Percentiles rank a stretch among this genome's conserved stretches.
Evolutionary conservation across 2,888 invertebrate genomes (phyloP).

Genomic region (Brachylomia viminalis): DNA sequence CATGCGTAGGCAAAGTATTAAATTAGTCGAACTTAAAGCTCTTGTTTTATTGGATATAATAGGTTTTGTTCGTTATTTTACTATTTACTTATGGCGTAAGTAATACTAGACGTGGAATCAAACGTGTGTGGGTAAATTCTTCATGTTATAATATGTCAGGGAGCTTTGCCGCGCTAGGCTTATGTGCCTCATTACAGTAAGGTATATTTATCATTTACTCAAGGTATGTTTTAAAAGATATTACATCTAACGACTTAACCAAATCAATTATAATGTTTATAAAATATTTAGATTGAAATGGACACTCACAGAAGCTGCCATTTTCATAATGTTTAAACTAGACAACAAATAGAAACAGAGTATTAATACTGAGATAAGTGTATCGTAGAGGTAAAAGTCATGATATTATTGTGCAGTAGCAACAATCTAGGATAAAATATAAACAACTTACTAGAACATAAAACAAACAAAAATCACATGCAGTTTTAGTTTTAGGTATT

Average conservation of each 20-base stretch:
- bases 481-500: too few species aligned
- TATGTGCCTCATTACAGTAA: not conserved
- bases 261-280: not conserved
- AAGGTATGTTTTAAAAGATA: not conserved
- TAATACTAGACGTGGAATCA: conserved; percentile 28
- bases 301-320: not conserved
- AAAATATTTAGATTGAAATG: not conserved
- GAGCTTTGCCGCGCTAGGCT: not conserved
- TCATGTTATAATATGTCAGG: not conserved
- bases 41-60: conserved; percentile 6
- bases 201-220: not conserved
- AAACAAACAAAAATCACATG: too few species aligned
- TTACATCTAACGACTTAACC: not conserved
- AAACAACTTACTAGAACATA: too few species aligned
- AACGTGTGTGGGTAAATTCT: not conserved
- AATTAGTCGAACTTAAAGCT: not conserved
- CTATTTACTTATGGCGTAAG: conserved; percentile 7
- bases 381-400: not conserved
- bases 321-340: not conserved
- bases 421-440: not conserved
- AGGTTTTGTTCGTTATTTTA: conserved; percentile 41
- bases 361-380: not conserved
- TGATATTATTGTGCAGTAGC: not conserved
- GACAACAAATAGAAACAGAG: not conserved
- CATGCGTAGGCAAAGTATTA: not conserved